phyloP scores from a whole-genome alignment of 2,888 invertebrate genomes.

The Acanthoscelides obtectus region DNA sequence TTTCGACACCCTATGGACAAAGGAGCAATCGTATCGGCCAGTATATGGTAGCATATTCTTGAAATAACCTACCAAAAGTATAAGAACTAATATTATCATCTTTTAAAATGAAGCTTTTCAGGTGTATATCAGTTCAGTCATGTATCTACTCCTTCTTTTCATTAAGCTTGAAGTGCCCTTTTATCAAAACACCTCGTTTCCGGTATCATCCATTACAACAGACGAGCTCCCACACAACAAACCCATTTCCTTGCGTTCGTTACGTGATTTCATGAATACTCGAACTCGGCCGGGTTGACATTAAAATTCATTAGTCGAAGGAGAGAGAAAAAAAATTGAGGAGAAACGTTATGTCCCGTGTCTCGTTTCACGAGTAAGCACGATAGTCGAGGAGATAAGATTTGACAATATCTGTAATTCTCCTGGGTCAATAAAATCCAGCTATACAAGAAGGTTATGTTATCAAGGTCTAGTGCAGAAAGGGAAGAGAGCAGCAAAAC shows the following conservation, averaged over 20 bases:
- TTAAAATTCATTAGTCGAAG: neutral
- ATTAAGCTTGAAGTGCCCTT: neutral
- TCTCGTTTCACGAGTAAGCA: neutral
- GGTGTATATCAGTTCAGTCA: neutral
- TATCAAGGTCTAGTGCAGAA: too few relatives aligned
- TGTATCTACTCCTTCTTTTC: neutral
- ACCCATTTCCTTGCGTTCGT: neutral
- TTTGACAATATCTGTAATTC: too few relatives aligned
- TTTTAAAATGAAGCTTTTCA: neutral
- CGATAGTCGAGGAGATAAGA: neutral
- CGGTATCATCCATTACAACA: neutral
- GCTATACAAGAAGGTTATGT: too few relatives aligned
- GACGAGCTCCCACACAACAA: neutral
- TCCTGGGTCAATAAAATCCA: too few relatives aligned
- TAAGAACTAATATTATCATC: neutral
- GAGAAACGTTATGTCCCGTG: neutral
- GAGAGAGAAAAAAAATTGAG: neutral
- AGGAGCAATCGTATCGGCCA: too few relatives aligned
- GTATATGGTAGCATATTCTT: too few relatives aligned
- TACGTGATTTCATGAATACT: neutral
- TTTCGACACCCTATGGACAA: too few relatives aligned
- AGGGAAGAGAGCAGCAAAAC: too few relatives aligned
- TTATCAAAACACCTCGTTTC: neutral
- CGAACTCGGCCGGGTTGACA: neutral
- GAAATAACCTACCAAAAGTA: neutral